Base-by-base conservation (phyloP, 2,113 vertebrate species). In the Steatornis caripensis region DNA sequence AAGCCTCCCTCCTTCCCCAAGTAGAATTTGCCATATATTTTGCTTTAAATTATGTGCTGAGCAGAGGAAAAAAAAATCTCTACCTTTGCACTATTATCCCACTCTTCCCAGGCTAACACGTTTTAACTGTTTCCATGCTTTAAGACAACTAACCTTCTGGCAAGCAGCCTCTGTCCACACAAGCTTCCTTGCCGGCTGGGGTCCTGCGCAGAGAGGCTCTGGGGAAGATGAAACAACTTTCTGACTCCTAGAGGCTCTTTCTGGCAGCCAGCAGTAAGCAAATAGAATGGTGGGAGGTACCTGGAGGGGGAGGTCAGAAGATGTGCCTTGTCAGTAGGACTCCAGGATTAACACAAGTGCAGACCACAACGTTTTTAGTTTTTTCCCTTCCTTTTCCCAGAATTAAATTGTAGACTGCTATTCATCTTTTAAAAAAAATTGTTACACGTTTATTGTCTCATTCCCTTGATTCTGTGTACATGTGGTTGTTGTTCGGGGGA, bases 341-440 rank as follows among this genome's bases (percentile, higher is more conserved):
- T 10, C 11, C 12, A 9, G 18, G 10, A 1, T 41, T 41, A 20
- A 21, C 2, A 22, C 3, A 3, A 0, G 0, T 5, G 26, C 11
- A 23, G 3, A 64, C 19, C 9, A 39, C 39, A 7, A 23, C 13
- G 4, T 22, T 39, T 32, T 60, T n/a, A n/a, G n/a, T 17, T 27
- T 19, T 55, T 43, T 20, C 41, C 41, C 41, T 9, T 7, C 2
- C 5, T n/a, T 26, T 18, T 21, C 14, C 15, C 5, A 37, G 10
- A 37, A 36, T 53, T 61, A 45, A 57, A 55, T 17, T 29, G 29
- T 7, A 54, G 21, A 9, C 20, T 41, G 8, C 34, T 51, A 18
- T 6, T 68, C 0, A 15, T 48, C 24, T 37, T 43, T 15, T 4
- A 1, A 34, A 32, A 32, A 34, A 54, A 45, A 43, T 8, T 19